Evolutionary conservation across 2,797 vertebrate species (phyloP), one percentile per base, ranked within the genome.

Genomic region (Thunnus albacares): DNA sequence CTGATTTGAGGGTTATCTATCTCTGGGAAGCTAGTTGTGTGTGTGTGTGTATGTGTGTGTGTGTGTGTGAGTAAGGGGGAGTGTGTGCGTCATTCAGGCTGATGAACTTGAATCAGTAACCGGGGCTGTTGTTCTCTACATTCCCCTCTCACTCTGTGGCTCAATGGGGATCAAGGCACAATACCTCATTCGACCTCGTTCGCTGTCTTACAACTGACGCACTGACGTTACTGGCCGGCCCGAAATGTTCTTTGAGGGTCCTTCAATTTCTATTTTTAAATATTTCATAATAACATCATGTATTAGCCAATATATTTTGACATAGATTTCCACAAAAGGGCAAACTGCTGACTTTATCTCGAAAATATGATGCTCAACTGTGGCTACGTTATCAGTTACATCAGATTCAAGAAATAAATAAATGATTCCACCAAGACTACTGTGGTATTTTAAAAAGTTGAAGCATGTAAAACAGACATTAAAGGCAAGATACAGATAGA

Each of bases 81-180:
- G 56, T n/a, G 63, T 52, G 82, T 93, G 88, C 85, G 90, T 94
- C 92, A 93, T 79, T 81, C 67, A 63, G 72, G 70, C 80, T 79
- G 86, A 78, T 83, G 85, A 86, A 90, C 84, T 72, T 83, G 72
- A 90, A 89, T 90, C 83, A 53, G 87, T 92, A 84, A 92, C 91
- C 87, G 58, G 74, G 74, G 68, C 71, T 88, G 83, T 82, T 82
- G 86, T 91, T 88, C 84, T 85, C 85, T 58, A 53, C 75, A 80
- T 87, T 88, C 87, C 83, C 74, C 52, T 78, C 63, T 84, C 72
- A 81, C 81, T 57, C 66, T 49, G 52, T 8, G 63, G 82, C 88
- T 82, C 81, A 49, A 24, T 68, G 9, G 69, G 83, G 88, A 90
- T 91, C 82, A 81, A 65, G 71, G 79, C 77, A 79, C 76, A 89